These are phyloP conservation scores for Aspidiotus rigidus DNA, from an alignment of 2,888 invertebrate species.

Conservation along the genomic window DNA sequence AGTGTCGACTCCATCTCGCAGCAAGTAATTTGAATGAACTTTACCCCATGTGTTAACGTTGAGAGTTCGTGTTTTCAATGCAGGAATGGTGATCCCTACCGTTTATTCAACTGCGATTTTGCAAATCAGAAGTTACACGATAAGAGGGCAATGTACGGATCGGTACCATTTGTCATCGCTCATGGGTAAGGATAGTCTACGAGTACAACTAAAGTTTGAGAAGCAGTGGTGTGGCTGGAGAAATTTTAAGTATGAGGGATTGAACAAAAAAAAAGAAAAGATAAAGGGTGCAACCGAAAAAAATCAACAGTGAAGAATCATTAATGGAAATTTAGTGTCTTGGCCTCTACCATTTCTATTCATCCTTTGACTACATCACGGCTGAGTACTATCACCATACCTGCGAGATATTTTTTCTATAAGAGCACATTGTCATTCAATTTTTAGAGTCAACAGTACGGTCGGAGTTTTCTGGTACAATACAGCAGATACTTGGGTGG, in stretches of 20 bases:
- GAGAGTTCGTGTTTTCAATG: constrained; percentile 40
- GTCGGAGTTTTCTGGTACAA: constrained; percentile 95
- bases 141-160: constrained; percentile 92
- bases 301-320: too few species aligned
- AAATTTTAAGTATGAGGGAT: too few species aligned
- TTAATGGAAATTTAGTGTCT: too few species aligned
- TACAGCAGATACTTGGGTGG: constrained; percentile 98
- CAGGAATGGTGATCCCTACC: constrained; percentile 70
- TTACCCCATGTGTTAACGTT: too few species aligned
- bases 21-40: too few species aligned
- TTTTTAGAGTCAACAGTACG: constrained; percentile 55
- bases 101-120: constrained; percentile 93
- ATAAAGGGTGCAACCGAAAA: too few species aligned
- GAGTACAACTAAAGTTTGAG: background rate
- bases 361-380: too few species aligned
- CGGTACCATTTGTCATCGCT: constrained; percentile 86
- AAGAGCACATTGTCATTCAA: constrained; percentile 14
- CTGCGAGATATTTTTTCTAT: background rate
- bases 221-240: too few species aligned
- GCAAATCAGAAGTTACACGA: constrained; percentile 94
- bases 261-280: too few species aligned
- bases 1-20: too few species aligned
- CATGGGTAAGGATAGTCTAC: constrained; percentile 57
- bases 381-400: too few species aligned
- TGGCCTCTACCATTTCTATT: too few species aligned